Conservation (phyloP, 1,140 invertebrate species). For the Papilio glaucus region DNA sequence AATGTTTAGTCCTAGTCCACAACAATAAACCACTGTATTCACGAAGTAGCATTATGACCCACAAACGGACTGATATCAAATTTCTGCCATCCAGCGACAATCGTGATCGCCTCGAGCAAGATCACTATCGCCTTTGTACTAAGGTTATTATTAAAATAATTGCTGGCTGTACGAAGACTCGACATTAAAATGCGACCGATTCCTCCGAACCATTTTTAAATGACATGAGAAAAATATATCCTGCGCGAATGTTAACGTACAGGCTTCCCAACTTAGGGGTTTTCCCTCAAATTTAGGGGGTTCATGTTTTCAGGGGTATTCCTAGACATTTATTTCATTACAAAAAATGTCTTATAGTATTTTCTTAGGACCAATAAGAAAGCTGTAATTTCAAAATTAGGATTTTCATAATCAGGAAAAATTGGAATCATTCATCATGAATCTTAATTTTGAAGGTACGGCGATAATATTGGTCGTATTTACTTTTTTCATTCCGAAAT, state of each 20-base stretch:
- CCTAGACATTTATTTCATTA: too few species aligned
- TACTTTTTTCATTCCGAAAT: too few species aligned
- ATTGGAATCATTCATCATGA: too few species aligned
- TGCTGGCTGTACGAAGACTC: constrained; percentile 51
- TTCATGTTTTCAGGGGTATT: too few species aligned
- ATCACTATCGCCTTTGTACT: constrained; percentile 59
- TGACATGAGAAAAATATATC: constrained; percentile 44
- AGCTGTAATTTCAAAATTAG: too few species aligned
- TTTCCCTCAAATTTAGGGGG: too few species aligned
- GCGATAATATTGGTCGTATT: too few species aligned
- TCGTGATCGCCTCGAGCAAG: constrained; percentile 62
- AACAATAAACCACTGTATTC: constrained; percentile 57
- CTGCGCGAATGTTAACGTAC: constrained; percentile 4
- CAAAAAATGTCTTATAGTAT: too few species aligned
- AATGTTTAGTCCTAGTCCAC: constrained; percentile 38
- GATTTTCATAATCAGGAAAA: too few species aligned
- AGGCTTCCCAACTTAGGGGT: too few species aligned
- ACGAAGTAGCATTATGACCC: constrained; percentile 55
- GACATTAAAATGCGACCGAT: constrained; percentile 53
- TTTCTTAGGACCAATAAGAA: too few species aligned
- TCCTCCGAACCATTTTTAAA: constrained; percentile 37
- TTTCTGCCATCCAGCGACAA: constrained; percentile 58
- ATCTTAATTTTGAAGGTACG: too few species aligned
- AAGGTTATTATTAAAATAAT: constrained; percentile 68
- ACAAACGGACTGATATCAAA: constrained; percentile 68